Percentiles rank a stretch among this genome's conserved stretches.
Conservation (phyloP, 1,140 invertebrate species). For the Nymphalis io region DNA sequence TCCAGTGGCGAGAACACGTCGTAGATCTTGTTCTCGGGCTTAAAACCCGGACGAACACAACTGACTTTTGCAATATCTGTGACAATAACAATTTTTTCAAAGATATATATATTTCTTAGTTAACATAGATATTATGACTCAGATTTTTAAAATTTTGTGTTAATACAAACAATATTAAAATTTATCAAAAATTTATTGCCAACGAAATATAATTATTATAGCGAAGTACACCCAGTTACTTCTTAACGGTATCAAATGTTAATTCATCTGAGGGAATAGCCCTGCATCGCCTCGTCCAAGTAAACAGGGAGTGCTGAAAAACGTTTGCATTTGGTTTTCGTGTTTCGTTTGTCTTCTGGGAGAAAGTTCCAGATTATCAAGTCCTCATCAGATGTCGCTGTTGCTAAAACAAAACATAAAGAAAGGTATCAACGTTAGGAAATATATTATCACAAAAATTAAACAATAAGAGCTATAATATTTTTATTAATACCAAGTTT, state of each 20-base stretch:
- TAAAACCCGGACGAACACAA: neutral
- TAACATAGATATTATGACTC: too few relatives aligned
- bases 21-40: neutral
- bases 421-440: neutral
- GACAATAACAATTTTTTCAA: too few relatives aligned
- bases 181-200: constrained; percentile 20
- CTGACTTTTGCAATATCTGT: too few relatives aligned
- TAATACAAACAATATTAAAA: neutral
- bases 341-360: constrained; percentile 57
- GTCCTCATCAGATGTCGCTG: constrained; percentile 68
- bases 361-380: constrained; percentile 74
- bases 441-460: neutral
- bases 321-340: constrained; percentile 41
- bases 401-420: constrained; percentile 45
- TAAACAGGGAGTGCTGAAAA: constrained; percentile 56
- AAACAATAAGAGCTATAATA: neutral
- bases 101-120: too few relatives aligned
- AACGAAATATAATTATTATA: constrained; percentile 20
- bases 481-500: constrained; percentile 54
- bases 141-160: too few relatives aligned
- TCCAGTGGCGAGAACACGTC: neutral
- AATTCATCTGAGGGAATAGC: constrained; percentile 53
- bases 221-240: constrained; percentile 43
- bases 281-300: constrained; percentile 51
- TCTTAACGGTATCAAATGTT: constrained; percentile 18